Evolutionary conservation across 2,797 vertebrate species (phyloP), one percentile per base, ranked within the genome.

Genomic region (Gymnothorax reevesii): DNA sequence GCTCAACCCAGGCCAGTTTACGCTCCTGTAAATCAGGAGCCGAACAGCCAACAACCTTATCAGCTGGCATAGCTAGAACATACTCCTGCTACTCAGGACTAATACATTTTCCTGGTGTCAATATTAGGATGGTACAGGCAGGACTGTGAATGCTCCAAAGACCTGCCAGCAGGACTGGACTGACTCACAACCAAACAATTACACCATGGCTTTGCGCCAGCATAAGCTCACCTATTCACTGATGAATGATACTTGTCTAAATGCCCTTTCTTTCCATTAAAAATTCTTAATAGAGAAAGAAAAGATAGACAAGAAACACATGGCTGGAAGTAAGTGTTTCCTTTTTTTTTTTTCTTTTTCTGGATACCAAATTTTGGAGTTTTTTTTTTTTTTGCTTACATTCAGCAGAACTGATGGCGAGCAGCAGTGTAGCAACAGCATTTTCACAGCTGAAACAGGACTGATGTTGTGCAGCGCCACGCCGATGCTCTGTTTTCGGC

Each of bases 371-470:
- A 83, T 86, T 89, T 91, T 88, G 33, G 33, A n/a, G n/a, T 91
- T 89, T 93, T 90, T 88, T 85, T 73, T 83, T 80, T 85, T 83
- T 92, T 92, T 92, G 90, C 90, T 91, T 88, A 91, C 90, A 91
- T 87, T 92, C 90, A 92, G 73, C 86, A 66, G 86, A 90, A 91
- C 86, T 91, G 91, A 88, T 90, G 89, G 89, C 90, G 91, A 91
- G 90, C 87, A 66, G 88, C 87, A 85, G 90, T 57, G 88, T 91
- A 90, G 59, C 84, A 85, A 85, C 27, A 55, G 71, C 92, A 60
- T n/a, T 87, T 88, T 86, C 89, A 92, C 93, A 92, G 93, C 93
- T 94, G 90, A 93, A 93, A 94, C 91, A 94, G 94, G 93, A 92
- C 85, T 84, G 75, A 85, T 84, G 84, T 25, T 83, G 55, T 84